Percentiles rank a stretch among this genome's conserved stretches.
These are phyloP conservation scores for Agapornis roseicollis DNA, from an alignment of 2,113 vertebrate species.

Conservation along the genomic window DNA sequence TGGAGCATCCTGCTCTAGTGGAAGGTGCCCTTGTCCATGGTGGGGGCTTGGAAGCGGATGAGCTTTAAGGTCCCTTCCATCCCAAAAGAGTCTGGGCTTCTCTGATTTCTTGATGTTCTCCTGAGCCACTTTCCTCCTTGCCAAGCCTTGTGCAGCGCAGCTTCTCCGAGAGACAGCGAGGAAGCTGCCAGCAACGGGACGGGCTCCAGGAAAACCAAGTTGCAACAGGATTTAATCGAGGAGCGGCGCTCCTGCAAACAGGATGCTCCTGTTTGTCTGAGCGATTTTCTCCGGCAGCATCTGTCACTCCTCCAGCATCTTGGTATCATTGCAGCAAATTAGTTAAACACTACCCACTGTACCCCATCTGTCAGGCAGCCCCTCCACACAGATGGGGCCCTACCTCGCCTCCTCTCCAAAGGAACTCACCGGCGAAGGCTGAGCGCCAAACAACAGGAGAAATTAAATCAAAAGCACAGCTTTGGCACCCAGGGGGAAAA, in stretches of 20 bases:
- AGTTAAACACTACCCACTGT: constrained; percentile 71
- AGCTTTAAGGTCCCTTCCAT: background rate
- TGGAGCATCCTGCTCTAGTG: accelerated
- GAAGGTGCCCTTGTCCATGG: accelerated
- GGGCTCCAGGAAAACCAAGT: background rate
- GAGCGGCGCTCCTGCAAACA: background rate
- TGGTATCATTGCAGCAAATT: constrained; percentile 65
- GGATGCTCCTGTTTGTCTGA: background rate
- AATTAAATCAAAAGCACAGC: constrained; percentile 79
- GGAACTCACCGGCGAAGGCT: constrained; percentile 55
- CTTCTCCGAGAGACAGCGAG: background rate
- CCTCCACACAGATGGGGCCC: background rate
- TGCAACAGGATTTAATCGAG: background rate
- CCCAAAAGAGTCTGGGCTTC: background rate
- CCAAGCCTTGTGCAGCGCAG: background rate
- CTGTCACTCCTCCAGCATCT: constrained; percentile 61
- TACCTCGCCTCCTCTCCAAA: constrained; percentile 46
- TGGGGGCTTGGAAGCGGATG: background rate
- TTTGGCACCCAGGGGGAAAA: constrained; percentile 75
- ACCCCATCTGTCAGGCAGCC: constrained; percentile 70
- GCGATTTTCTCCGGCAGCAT: constrained; percentile 53
- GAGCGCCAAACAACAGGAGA: constrained; percentile 75
- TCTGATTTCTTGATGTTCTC: background rate
- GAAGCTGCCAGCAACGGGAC: background rate
- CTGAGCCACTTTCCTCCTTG: background rate